Base-by-base conservation (phyloP, 2,888 invertebrate species). In the Diplazon laetatorius region DNA sequence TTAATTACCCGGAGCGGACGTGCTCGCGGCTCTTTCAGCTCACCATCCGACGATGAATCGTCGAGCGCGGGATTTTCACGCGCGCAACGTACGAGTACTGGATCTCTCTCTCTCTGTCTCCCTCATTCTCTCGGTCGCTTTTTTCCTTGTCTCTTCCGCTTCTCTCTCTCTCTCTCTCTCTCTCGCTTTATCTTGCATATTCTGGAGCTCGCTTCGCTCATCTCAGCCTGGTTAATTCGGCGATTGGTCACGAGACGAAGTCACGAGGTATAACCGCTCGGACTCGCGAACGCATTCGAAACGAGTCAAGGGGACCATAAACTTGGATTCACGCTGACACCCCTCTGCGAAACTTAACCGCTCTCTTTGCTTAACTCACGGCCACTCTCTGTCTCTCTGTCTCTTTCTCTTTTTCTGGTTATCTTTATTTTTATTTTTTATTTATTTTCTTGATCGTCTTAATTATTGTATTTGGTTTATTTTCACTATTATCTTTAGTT, bases 1-100 rank as follows among this genome's bases (percentile, higher is more conserved):
- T 84, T 84, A 84, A 85, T 85, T 84, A 83, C 84, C 83, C 83
- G 81, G 57, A 74, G 82, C 81, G 80, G 78, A 83, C 82, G 83
- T 84, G 83, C 75, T 71, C 55, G 55, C 55, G 55, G 71, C 76
- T 78, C 83, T 78, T 76, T 66, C 75, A 52, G 72, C 68, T 78
- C 73, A 12, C 25, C 55, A 30, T 16, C 55, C 59, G 50, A 60
- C 55, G 63, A 63, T 57, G 62, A 68, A 76, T 70, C 62, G 59
- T 62, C 73, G 70, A 69, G 72, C 66, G 75, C 62, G 63, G 75
- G 71, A n/a, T 75, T 78, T 78, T 78, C 78, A 72, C 80, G 76
- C 80, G 70, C 55, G 22, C 71, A 20, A 77, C 46, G 44, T 25
- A 50, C 44, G 62, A 35, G 18, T 14, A 25, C 14, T 62, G 63